Conservation (phyloP, 2,888 invertebrate genomes). For the Charanyca ferruginea region DNA sequence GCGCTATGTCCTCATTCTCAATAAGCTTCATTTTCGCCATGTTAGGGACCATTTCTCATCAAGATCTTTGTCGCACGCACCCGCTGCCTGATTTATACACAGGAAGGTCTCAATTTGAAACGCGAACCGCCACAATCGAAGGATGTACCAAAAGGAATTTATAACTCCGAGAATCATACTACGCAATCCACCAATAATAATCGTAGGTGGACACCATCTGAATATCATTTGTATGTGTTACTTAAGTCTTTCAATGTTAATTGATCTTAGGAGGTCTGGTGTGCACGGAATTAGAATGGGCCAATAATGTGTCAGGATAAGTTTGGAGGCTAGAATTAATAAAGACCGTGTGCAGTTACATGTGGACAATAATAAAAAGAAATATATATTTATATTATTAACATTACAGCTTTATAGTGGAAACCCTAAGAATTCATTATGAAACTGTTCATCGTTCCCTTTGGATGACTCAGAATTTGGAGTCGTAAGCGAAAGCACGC, state of each 20-base stretch:
- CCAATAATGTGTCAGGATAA: conserved; percentile 52
- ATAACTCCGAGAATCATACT: conserved; percentile 72
- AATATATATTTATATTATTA: background rate
- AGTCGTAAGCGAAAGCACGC: conserved; percentile 24
- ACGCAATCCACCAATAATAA: conserved; percentile 76
- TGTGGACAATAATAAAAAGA: background rate
- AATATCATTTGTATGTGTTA: conserved; percentile 82
- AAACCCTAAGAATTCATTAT: background rate
- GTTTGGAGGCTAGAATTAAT: conserved; percentile 59
- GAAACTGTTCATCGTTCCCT: conserved; percentile 1
- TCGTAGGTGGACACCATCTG: conserved; percentile 81
- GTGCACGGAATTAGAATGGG: conserved; percentile 71
- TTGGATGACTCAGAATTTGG: conserved; percentile 5
- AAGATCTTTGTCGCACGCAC: conserved; percentile 60
- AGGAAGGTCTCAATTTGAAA: conserved; percentile 82
- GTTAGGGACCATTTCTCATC: conserved; percentile 57
- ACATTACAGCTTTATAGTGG: background rate
- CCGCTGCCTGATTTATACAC: conserved; percentile 68
- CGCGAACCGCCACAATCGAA: conserved; percentile 81
- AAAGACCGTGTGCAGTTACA: conserved; percentile 10
- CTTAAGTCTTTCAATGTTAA: conserved; percentile 77
- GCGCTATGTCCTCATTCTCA: conserved; percentile 68
- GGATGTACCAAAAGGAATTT: conserved; percentile 85
- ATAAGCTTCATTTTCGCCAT: conserved; percentile 64
- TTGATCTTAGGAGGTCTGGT: conserved; percentile 68